Conservation (phyloP, 2,888 invertebrate genomes). For the Pantelozetes paolii region DNA sequence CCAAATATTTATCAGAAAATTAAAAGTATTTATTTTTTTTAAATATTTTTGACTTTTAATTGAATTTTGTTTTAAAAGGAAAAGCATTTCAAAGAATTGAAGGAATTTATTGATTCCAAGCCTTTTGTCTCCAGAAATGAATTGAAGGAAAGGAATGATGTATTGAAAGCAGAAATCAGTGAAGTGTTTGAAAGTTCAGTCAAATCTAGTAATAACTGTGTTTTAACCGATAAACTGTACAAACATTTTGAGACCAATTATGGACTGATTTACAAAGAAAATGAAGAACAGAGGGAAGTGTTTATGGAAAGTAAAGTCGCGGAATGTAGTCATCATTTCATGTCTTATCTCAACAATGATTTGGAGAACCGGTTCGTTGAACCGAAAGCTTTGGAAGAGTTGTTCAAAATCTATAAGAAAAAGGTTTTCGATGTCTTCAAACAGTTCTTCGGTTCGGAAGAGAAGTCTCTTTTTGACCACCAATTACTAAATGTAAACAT, state of each 20-base stretch:
- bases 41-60: not conserved
- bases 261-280: not conserved
- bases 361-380: not conserved
- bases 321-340: not conserved
- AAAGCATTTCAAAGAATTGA: not conserved
- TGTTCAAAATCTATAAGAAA: not conserved
- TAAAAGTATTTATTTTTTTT: not conserved
- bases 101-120: not conserved
- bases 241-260: not conserved
- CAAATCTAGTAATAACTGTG: not conserved
- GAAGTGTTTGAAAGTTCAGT: not conserved
- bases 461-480: not conserved
- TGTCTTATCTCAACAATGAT: not conserved
- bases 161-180: not conserved
- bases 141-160: not conserved
- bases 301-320: not conserved
- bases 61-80: not conserved
- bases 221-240: not conserved
- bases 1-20: not conserved
- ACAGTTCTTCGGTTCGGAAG: not conserved
- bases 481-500: not conserved
- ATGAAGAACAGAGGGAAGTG: not conserved
- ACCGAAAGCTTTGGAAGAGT: not conserved
- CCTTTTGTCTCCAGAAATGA: not conserved
- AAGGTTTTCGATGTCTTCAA: not conserved